Evolutionary conservation across 2,797 vertebrate species (phyloP), one percentile per base, ranked within the genome.

Genomic region (Diplodus puntazzo): DNA sequence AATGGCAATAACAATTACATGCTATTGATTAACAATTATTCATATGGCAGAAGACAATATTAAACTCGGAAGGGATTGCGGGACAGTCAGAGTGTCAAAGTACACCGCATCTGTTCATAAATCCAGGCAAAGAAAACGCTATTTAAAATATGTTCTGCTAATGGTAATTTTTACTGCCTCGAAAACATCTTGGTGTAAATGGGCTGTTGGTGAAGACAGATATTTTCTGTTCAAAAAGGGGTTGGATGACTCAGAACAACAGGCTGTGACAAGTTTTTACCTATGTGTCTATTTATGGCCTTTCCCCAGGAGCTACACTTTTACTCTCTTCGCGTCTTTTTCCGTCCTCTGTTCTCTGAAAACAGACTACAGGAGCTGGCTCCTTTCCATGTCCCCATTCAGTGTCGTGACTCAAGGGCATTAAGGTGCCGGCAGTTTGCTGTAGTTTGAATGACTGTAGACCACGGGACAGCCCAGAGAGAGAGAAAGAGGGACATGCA

Each of bases 371-470:
- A 81, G 83, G 72, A 83, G 75, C 62, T 77, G 66, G 72, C 83
- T 89, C 60, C 86, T 79, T 85, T 87, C 82, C 68, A 61, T 82
- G 64, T 79, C 87, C 78, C 82, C 81, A 80, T 88, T 90, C 74
- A 69, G 81, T 85, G 76, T 80, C 73, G 80, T 83, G 78, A 89
- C 88, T 93, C 83, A 85, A 81, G 88, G 85, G 86, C 80, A 85
- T 87, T 75, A 75, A 82, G 73, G 72, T 88, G 80, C 77, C 30
- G 13, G 64, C 80, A 79, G 63, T 73, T 79, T 60, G 84, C 77
- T 76, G 69, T 66, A 72, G 76, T 82, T 87, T 90, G 84, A 87
- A 75, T 84, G 74, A 88, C 82, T 84, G 65, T 67, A 75, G 85
- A 85, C 49, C 16, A 43, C 52, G 58, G 79, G 66, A 83, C 60